Evolutionary conservation across 2,113 vertebrate species (phyloP).

Genomic region (Lasiurus cinereus): DNA sequence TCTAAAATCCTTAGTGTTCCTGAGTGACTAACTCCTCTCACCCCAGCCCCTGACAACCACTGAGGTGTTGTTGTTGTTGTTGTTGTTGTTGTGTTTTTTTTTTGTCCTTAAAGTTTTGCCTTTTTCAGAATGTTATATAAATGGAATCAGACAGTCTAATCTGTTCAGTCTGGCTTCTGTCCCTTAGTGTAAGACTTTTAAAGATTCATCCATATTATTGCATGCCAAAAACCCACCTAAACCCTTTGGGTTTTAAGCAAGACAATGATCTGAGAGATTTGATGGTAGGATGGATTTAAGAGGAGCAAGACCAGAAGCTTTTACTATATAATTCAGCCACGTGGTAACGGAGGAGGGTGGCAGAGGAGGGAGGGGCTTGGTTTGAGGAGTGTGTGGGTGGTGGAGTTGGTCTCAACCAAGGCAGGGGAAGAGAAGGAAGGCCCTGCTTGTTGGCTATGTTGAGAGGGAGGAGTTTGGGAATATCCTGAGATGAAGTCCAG

Average conservation of each 20-base stretch:
- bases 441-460: background rate
- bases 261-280: constrained; percentile 2
- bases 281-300: background rate
- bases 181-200: background rate
- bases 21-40: background rate
- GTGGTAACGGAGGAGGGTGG: background rate
- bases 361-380: background rate
- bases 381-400: background rate
- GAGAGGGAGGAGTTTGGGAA: background rate
- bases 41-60: background rate
- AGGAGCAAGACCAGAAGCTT: background rate
- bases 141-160: background rate
- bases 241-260: background rate
- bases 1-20: background rate
- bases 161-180: background rate
- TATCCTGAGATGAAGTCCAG: background rate
- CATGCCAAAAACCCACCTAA: background rate
- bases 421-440: background rate
- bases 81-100: no score
- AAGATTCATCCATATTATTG: background rate
- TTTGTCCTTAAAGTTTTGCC: background rate
- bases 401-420: background rate
- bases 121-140: background rate
- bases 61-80: background rate
- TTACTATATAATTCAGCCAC: background rate